These are phyloP conservation scores for Channa maculata DNA, from an alignment of 2,113 vertebrate species.

Conservation along the genomic window DNA sequence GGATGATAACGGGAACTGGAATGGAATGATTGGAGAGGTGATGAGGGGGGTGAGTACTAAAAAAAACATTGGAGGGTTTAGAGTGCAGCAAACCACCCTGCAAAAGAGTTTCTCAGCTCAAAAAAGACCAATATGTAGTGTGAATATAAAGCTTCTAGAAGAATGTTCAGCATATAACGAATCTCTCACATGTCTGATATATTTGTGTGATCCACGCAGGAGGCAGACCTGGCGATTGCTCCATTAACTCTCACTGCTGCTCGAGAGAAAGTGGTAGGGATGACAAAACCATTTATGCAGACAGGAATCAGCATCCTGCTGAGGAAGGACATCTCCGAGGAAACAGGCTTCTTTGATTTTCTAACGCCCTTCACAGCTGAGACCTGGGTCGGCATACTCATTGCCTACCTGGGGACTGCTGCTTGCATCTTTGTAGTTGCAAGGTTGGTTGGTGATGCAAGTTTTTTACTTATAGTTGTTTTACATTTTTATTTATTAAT, in stretches of 20 bases:
- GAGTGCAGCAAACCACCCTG: neutral
- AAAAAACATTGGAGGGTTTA: neutral
- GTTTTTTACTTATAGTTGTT: neutral
- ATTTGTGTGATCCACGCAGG: slow-evolving; percentile 71
- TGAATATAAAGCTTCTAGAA: too few species aligned
- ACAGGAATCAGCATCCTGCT: slow-evolving; percentile 91
- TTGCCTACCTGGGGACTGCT: slow-evolving; percentile 88
- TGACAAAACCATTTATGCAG: slow-evolving; percentile 92
- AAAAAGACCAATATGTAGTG: too few species aligned
- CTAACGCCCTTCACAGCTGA: slow-evolving; percentile 87
- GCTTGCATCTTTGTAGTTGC: slow-evolving; percentile 86
- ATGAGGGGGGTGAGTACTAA: slow-evolving; percentile 81
- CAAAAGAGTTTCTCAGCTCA: neutral
- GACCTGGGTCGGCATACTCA: slow-evolving; percentile 87
- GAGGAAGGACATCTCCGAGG: slow-evolving; percentile 83
- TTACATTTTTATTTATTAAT: neutral
- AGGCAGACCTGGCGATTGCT: slow-evolving; percentile 89
- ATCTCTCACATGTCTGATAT: neutral
- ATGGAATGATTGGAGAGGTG: slow-evolving; percentile 90
- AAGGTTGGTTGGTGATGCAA: slow-evolving; percentile 79
- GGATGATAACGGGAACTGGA: slow-evolving; percentile 86
- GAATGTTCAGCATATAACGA: neutral
- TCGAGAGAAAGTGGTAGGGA: slow-evolving; percentile 86
- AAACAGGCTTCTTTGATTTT: slow-evolving; percentile 85
- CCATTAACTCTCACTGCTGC: slow-evolving; percentile 88